Base-by-base conservation (phyloP, 2,797 vertebrate species). In the Hemibagrus guttatus region DNA sequence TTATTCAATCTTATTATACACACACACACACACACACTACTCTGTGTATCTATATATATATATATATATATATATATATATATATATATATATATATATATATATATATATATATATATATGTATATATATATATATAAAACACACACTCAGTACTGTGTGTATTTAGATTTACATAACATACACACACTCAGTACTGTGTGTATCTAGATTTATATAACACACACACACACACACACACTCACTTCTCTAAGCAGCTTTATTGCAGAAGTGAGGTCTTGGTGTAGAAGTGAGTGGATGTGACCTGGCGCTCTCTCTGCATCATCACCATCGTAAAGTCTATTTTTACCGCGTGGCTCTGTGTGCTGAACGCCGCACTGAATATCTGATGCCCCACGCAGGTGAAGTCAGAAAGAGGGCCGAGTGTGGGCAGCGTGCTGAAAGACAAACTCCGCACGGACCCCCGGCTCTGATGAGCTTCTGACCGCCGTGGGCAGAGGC, bases 271-370 rank as follows among this genome's bases (percentile, higher is more conserved):
- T 9, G 46, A 49, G 46, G 17, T 52, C 72, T 26, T 16, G 9
- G 72, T n/a, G 78, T 39, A 4, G 39, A 23, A 23, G 21, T 52
- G 80, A 52, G 61, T 31, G 83, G 84, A 89, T 91, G 90, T 90
- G 87, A 90, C 89, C 91, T 90, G 35, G 35, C 16, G 76, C 7
- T 52, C 66, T 11, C 79, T 64, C 86, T 46, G 75, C 87, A 90
- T 88, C 46, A 49, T 49, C 81, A 79, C 59, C 88, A 92, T 85
- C 83, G 91, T 87, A 81, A 92, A 68, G 52, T 91, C 89, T 91
- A 92, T 92, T 95, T 95, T 92, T 92, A 91, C 88, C 69, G 79
- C 16, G 84, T 90, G 71, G 75, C 92, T 94, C 94, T 93, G 90
- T 92, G 94, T 94, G 93, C 84, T 69, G 66, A 88, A 92, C 90